These are phyloP conservation scores for Mola mola DNA, from an alignment of 2,113 vertebrate species.

Conservation along the genomic window DNA sequence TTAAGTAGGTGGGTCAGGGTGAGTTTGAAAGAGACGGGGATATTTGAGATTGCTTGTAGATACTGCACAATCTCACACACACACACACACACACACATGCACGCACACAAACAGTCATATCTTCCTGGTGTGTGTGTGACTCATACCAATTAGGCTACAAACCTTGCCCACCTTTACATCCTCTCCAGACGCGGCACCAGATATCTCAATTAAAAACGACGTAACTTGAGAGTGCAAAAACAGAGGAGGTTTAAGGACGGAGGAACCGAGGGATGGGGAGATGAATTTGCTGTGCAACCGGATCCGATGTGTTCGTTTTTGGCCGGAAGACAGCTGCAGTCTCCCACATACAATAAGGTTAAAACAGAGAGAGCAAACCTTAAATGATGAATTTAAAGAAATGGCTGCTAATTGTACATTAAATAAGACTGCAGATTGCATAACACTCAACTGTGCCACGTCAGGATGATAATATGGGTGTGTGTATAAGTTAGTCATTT, in stretches of 20 bases:
- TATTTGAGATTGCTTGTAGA: conserved; percentile 60
- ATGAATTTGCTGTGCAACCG: conserved; percentile 57
- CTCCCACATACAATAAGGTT: conserved; percentile 56
- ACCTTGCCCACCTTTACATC: conserved; percentile 66
- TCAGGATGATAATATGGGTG: too few relatives aligned
- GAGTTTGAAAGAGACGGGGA: conserved; percentile 33
- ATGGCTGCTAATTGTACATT: too few relatives aligned
- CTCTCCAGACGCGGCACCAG: conserved; percentile 67
- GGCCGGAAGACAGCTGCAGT: conserved; percentile 76
- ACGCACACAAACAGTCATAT: too few relatives aligned
- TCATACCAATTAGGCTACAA: conserved; percentile 63
- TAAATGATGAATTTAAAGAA: too few relatives aligned
- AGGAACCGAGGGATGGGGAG: conserved; percentile 39
- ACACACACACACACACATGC: neutral
- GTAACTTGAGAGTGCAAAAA: conserved; percentile 61
- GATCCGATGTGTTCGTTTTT: conserved; percentile 70
- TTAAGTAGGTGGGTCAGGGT: conserved; percentile 35
- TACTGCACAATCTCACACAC: conserved; percentile 41
- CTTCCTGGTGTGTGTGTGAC: too few relatives aligned
- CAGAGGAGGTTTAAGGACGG: conserved; percentile 29
- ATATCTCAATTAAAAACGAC: conserved; percentile 75
- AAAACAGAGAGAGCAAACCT: conserved; percentile 29
- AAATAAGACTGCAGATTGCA: too few relatives aligned
- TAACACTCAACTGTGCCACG: too few relatives aligned
- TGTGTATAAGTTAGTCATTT: too few relatives aligned